Percentiles rank a stretch among this genome's conserved stretches.
These are phyloP conservation scores for Callinectes sapidus DNA, from an alignment of 2,888 invertebrate species.

Conservation along the genomic window DNA sequence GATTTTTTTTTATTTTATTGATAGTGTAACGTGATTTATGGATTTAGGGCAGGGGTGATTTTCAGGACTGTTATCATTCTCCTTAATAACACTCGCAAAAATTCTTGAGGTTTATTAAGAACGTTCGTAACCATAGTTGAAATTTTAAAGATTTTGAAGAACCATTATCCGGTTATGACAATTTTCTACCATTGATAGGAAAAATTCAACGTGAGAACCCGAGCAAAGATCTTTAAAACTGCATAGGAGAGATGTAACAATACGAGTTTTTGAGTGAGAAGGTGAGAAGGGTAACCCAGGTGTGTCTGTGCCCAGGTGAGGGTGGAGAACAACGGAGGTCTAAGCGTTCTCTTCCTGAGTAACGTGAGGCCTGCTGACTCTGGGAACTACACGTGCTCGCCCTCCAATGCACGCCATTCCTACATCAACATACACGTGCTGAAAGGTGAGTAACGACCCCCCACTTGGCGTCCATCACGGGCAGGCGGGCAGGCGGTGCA, in stretches of 20 bases:
- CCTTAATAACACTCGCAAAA: too few species aligned
- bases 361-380: constrained; percentile 82
- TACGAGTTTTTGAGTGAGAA: not conserved
- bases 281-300: not conserved
- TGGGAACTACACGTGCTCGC: constrained; percentile 92
- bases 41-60: too few species aligned
- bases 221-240: too few species aligned
- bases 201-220: not conserved
- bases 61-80: too few species aligned
- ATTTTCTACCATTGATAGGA: too few species aligned
- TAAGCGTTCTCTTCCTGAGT: constrained; percentile 73
- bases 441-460: constrained; percentile 80
- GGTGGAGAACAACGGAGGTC: constrained; percentile 48
- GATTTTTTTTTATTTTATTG: too few species aligned
- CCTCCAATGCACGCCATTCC: constrained; percentile 91
- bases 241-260: too few species aligned
- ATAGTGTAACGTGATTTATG: too few species aligned
- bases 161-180: too few species aligned
- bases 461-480: not conserved
- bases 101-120: too few species aligned
- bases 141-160: too few species aligned
- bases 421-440: constrained; percentile 92
- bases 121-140: too few species aligned
- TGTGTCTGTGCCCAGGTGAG: constrained; percentile 32
- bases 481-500: not conserved